These are phyloP conservation scores for Spea hammondii DNA, from an alignment of 2,797 vertebrate species.

Conservation along the genomic window DNA sequence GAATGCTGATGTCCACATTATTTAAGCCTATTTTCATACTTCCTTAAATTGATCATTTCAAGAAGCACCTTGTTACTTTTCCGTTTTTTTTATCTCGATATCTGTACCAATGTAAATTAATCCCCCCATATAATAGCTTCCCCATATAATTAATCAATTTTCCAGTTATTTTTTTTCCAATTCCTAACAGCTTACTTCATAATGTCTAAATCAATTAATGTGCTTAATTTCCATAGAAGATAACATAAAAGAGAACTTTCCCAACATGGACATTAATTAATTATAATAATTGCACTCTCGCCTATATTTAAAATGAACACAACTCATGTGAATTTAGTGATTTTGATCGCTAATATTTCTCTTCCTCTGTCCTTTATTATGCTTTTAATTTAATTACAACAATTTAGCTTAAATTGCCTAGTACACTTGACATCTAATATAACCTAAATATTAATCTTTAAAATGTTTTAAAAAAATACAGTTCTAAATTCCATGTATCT, in stretches of 20 bases:
- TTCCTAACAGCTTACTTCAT: not conserved
- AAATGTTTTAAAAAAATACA: no score
- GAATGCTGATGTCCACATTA: no score
- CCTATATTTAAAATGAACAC: not conserved
- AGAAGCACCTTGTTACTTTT: not conserved
- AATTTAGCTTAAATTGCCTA: no score
- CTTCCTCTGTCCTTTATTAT: no score
- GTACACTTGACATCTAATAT: no score
- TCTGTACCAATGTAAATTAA: conserved; percentile 19
- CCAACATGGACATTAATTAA: conserved; percentile 42
- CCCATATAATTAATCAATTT: conserved; percentile 21
- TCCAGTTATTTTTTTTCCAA: conserved; percentile 1
- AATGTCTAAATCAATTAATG: conserved; percentile 41
- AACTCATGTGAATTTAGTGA: no score
- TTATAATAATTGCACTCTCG: conserved; percentile 31
- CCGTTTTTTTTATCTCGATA: not conserved
- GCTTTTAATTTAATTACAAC: no score
- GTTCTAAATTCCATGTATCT: not conserved
- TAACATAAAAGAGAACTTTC: conserved; percentile 23
- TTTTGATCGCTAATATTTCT: no score
- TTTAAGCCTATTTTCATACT: no score
- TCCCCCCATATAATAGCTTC: not conserved
- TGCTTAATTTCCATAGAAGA: conserved; percentile 41
- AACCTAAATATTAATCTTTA: no score
- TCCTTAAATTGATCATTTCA: no score